phyloP scores from a whole-genome alignment of 2,113 vertebrate species.

The Melanerpes aurifrons region DNA sequence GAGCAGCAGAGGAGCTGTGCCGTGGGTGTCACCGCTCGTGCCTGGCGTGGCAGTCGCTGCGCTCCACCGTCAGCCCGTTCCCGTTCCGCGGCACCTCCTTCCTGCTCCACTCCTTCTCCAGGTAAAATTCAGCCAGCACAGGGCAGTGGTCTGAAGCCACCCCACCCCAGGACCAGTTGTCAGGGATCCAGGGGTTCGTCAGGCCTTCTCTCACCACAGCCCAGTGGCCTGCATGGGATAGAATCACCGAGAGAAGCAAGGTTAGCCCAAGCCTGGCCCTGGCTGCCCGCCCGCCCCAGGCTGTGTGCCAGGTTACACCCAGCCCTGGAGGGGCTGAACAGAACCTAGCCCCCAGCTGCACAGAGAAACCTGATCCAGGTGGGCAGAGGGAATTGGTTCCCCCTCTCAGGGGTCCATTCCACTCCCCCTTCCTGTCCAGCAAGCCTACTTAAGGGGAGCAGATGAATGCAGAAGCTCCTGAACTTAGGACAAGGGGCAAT shows the following conservation, averaged over 20 bases:
- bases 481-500: too few species aligned
- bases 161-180: conserved; percentile 97
- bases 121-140: conserved; percentile 86
- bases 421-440: too few species aligned
- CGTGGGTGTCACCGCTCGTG: conserved; percentile 86
- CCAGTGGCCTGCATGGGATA: conserved; percentile 83
- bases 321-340: too few species aligned
- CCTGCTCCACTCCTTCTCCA: conserved; percentile 77
- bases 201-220: conserved; percentile 90
- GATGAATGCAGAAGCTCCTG: too few species aligned
- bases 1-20: not conserved
- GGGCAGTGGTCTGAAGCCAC: conserved; percentile 94
- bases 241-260: not conserved
- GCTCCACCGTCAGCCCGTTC: conserved; percentile 79
- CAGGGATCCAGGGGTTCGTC: conserved; percentile 96
- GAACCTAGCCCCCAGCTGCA: too few species aligned
- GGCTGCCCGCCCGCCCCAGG: too few species aligned
- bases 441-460: too few species aligned
- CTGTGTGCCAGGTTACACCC: too few species aligned
- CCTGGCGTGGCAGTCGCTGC: conserved; percentile 79
- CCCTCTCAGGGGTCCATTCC: too few species aligned
- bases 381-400: too few species aligned
- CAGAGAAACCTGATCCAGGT: too few species aligned
- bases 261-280: fast-evolving
- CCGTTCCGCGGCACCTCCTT: conserved; percentile 80